Percentiles rank a stretch among this genome's conserved stretches.
phyloP scores from a whole-genome alignment of 2,113 vertebrate genomes.

The Promerops cafer region DNA sequence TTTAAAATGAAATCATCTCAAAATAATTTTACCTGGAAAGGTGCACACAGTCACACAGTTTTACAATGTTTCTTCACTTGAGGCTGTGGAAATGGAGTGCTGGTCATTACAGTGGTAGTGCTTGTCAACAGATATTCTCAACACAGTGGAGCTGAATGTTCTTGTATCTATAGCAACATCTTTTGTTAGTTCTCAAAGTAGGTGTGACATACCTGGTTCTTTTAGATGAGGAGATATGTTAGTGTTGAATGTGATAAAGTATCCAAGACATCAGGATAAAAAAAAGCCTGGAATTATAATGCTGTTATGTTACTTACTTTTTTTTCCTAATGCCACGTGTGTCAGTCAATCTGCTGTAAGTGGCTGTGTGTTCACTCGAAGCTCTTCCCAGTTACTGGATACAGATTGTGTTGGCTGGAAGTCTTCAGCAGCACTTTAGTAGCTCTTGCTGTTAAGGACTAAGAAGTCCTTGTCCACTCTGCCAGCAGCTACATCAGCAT shows the following conservation, averaged over 20 bases:
- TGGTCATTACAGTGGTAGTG: background rate
- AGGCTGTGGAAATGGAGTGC: background rate
- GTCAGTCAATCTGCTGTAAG: background rate
- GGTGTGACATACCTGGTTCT: background rate
- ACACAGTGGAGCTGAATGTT: background rate
- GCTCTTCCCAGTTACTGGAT: background rate
- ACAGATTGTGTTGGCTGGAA: background rate
- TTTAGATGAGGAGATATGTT: background rate
- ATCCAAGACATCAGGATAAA: background rate
- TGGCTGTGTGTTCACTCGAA: fast-evolving
- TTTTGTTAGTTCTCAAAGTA: background rate
- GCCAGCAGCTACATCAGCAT: background rate
- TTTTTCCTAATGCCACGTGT: background rate
- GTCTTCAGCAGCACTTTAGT: background rate
- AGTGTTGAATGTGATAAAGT: background rate
- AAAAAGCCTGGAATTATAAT: background rate
- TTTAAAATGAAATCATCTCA: background rate
- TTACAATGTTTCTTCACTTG: background rate
- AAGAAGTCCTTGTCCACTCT: background rate
- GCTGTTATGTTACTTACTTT: background rate
- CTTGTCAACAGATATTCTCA: background rate
- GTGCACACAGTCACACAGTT: background rate
- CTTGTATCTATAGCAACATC: background rate
- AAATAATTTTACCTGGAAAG: background rate
- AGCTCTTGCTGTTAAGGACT: background rate